Conservation (phyloP, 2,888 invertebrate genomes). For the Chloroclystis v-ata region DNA sequence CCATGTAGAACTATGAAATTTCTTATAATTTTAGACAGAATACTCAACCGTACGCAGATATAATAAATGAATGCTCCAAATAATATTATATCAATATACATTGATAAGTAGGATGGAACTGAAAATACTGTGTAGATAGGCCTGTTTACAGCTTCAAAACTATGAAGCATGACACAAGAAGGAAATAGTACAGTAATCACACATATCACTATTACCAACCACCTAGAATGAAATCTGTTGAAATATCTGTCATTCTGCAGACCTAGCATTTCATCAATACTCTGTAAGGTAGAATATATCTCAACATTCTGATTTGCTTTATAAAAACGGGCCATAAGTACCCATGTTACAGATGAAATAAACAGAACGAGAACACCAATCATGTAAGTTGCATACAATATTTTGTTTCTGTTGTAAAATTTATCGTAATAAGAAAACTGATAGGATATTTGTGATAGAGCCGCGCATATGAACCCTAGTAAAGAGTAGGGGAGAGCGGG, state of each 20-base stretch:
- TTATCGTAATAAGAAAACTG: slow-evolving; percentile 24
- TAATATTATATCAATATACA: slow-evolving; percentile 34
- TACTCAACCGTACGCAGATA: slow-evolving; percentile 28
- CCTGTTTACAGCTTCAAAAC: slow-evolving; percentile 21
- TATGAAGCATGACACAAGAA: slow-evolving; percentile 24
- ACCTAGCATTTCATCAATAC: slow-evolving; percentile 32
- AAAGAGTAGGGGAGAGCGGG: too few relatives aligned
- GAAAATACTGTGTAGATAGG: slow-evolving; percentile 24
- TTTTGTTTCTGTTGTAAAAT: slow-evolving; percentile 19
- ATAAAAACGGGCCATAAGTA: slow-evolving; percentile 30
- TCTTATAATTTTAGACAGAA: slow-evolving; percentile 32
- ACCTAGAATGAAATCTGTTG: slow-evolving; percentile 26
- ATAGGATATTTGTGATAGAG: slow-evolving; percentile 25
- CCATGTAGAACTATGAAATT: slow-evolving; percentile 4
- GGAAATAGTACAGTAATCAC: slow-evolving; percentile 18
- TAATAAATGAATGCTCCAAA: slow-evolving; percentile 31
- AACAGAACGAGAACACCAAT: slow-evolving; percentile 20
- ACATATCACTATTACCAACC: not conserved
- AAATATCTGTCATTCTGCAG: slow-evolving; percentile 24
- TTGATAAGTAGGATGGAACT: slow-evolving; percentile 11
- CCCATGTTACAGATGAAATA: slow-evolving; percentile 27
- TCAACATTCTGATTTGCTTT: slow-evolving; percentile 23
- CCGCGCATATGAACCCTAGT: slow-evolving; percentile 28
- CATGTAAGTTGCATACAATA: slow-evolving; percentile 14
- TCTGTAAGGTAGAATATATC: slow-evolving; percentile 33